Evolutionary conservation across 2,797 vertebrate genomes (phyloP), one percentile per base, ranked within the genome.

Genomic region (Bradypodion ventrale): DNA sequence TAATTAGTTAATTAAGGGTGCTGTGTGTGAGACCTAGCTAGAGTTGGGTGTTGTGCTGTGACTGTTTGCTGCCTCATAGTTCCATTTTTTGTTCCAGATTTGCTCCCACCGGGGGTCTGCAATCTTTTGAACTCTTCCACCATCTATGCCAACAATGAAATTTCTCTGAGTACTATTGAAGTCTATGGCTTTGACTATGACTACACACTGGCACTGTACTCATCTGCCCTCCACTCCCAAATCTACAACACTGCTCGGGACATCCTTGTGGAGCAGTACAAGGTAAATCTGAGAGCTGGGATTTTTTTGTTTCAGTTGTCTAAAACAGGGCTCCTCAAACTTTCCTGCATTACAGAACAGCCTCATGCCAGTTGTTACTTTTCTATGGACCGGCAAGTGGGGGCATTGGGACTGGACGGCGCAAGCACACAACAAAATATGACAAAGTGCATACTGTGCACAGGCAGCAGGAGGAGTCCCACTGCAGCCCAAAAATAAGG

Each of bases 121-220:
- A 96, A 94, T 78, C 91, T 96, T 70, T 94, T 98, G 75, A 97
- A 97, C 84, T 92, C 97, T 25, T 94, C 96, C 46, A 94, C 96
- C 59, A 96, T 98, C 85, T 98, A 97, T 12, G 95, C 97, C 69
- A 98, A 98, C 93, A 98, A 98, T 7, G 97, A 98, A 88, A 97
- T 98, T 32, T 89, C 89, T 84, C 86, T 98, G 80, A 91, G 87
- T 0, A 96, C 96, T n/a, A 97, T 98, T 88, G 97, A 97, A 87
- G 97, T 97, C 88, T 98, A 97, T 25, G 97, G 97, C 80, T 98
- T 98, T 59, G 97, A 98, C 91, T 98, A 98, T 1, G 97, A 98
- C 91, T 97, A 97, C 90, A 97, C 97, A 0, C 92, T 98, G 88
- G 97, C 97, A 0, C 88, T 97, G 42, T 98, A 98, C 91, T 97